Percentiles rank a stretch among this genome's conserved stretches.
phyloP scores from a whole-genome alignment of 2,888 invertebrate species.

The Diarsia rubi region DNA sequence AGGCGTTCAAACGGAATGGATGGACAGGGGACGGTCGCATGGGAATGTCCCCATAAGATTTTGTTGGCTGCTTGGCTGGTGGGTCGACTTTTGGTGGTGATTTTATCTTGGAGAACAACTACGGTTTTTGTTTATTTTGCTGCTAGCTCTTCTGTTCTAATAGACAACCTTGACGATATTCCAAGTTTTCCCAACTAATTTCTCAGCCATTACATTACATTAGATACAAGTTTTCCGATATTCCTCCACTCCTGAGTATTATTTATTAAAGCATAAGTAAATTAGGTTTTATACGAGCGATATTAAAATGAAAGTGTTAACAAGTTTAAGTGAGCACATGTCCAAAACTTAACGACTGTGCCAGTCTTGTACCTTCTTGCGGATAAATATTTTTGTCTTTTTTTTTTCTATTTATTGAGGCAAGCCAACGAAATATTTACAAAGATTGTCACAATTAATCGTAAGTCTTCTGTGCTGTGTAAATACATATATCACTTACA shows the following conservation, averaged over 20 bases:
- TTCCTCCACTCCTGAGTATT: not conserved
- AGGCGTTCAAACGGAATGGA: conserved; percentile 39
- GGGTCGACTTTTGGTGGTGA: not conserved
- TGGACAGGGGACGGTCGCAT: conserved; percentile 29
- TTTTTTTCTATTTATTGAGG: too few species aligned
- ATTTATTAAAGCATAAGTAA: not conserved
- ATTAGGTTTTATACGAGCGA: not conserved
- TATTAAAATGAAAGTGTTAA: not conserved
- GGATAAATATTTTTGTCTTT: too few species aligned
- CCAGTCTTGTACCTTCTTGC: not conserved
- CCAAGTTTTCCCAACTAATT: not conserved
- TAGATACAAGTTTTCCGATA: not conserved
- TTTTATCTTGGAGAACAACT: conserved; percentile 10
- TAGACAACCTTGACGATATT: not conserved
- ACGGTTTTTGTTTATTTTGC: not conserved
- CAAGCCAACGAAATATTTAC: too few species aligned
- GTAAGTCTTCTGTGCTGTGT: too few species aligned
- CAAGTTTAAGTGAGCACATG: not conserved
- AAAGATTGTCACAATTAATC: too few species aligned
- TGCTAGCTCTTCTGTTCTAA: not conserved
- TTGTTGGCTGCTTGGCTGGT: conserved; percentile 7
- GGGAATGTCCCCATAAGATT: conserved; percentile 37
- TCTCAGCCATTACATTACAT: not conserved
- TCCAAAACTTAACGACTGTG: not conserved
- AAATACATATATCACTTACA: too few species aligned